Percentiles rank a stretch among this genome's conserved stretches.
Evolutionary conservation across 2,888 invertebrate species (phyloP).

Genomic region (Philereme vetulata): DNA sequence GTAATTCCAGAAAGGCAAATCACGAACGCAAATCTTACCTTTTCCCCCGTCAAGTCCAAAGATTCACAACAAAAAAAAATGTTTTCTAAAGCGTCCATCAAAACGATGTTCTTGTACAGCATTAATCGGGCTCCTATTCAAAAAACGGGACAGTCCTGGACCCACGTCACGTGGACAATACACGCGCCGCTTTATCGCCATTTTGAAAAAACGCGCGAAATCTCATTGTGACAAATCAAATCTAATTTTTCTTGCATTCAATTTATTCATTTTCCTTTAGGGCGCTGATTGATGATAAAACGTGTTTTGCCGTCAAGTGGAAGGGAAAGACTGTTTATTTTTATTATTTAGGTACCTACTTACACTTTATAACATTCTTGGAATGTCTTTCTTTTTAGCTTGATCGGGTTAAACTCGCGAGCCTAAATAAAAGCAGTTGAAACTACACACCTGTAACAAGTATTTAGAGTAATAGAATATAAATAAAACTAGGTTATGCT

Average conservation of each 20-base stretch:
- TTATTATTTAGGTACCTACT: background rate
- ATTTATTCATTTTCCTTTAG: conserved; percentile 33
- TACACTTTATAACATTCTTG: too few species aligned
- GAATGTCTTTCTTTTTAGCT: too few species aligned
- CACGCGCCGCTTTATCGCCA: conserved; percentile 59
- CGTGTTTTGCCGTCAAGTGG: conserved; percentile 18
- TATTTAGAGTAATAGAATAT: too few species aligned
- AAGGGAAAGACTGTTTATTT: background rate
- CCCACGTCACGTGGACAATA: conserved; percentile 78
- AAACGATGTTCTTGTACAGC: conserved; percentile 70
- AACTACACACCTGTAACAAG: too few species aligned
- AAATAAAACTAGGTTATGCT: too few species aligned
- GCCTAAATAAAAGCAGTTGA: too few species aligned
- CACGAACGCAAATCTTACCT: conserved; percentile 30
- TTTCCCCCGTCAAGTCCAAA: conserved; percentile 43
- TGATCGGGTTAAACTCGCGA: too few species aligned
- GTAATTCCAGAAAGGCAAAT: conserved; percentile 16
- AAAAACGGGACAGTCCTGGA: conserved; percentile 63
- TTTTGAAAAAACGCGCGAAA: conserved; percentile 61
- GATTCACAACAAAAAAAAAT: conserved; percentile 56
- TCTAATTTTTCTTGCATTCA: conserved; percentile 50
- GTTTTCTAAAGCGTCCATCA: conserved; percentile 72
- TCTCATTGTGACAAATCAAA: conserved; percentile 66
- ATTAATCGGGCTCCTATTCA: conserved; percentile 69
- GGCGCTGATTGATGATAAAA: conserved; percentile 26